Conservation (phyloP, 1,140 invertebrate species). For the Brevipalpus yothersi region DNA sequence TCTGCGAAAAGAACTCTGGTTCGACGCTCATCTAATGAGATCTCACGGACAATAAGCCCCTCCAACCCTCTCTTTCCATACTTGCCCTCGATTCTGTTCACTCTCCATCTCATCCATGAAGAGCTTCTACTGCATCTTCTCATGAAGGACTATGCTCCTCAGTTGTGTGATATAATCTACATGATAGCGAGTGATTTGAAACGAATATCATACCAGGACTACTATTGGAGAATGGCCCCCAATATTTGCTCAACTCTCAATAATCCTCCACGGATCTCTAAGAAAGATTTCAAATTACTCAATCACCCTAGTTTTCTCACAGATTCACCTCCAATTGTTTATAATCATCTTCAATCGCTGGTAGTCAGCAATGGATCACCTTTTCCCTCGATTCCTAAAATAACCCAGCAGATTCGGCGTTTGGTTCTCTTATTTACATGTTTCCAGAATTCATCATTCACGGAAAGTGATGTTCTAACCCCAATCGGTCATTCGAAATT, state of each 20-base stretch:
- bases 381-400: slow-evolving; percentile 35
- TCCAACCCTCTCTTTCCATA: slow-evolving; percentile 35
- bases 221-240: slow-evolving; percentile 70
- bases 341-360: slow-evolving; percentile 1
- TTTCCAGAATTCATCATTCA: not conserved
- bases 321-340: slow-evolving; percentile 11
- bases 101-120: slow-evolving; percentile 68
- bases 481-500: not conserved
- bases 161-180: slow-evolving; percentile 42
- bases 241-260: slow-evolving; percentile 23
- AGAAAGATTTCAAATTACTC: slow-evolving; percentile 15
- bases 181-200: slow-evolving; percentile 40
- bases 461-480: not conserved
- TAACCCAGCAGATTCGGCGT: slow-evolving; percentile 24
- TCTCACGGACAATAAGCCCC: slow-evolving; percentile 21
- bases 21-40: not conserved
- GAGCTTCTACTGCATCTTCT: slow-evolving; percentile 54
- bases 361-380: slow-evolving; percentile 17
- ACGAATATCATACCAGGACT: slow-evolving; percentile 39
- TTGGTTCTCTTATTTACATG: slow-evolving; percentile 14
- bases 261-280: slow-evolving; percentile 12
- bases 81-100: slow-evolving; percentile 44
- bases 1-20: not conserved
- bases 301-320: slow-evolving; percentile 12
- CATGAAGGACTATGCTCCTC: slow-evolving; percentile 35